Conservation (phyloP, 2,888 invertebrate genomes). For the Oscheius sp. region DNA sequence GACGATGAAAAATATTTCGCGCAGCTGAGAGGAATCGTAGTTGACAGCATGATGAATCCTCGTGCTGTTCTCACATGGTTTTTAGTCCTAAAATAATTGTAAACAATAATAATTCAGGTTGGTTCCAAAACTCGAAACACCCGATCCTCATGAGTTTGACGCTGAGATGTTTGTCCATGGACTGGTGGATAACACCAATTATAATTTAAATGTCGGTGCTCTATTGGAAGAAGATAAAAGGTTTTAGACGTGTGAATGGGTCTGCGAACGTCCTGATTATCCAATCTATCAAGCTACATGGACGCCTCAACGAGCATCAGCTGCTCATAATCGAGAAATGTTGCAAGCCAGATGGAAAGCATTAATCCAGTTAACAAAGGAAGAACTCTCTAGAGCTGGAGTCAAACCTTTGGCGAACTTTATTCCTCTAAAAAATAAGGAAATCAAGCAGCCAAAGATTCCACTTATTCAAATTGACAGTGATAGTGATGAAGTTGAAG, state of each 20-base stretch:
- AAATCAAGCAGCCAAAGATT: background rate
- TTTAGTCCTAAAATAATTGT: background rate
- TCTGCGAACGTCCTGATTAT: background rate
- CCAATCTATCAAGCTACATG: background rate
- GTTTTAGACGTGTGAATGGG: constrained; percentile 23
- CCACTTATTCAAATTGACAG: no score
- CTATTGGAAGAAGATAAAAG: background rate
- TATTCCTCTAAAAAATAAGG: background rate
- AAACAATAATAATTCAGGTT: background rate
- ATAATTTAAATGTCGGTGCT: constrained; percentile 13
- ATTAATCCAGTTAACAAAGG: background rate
- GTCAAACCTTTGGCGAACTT: background rate
- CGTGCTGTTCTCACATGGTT: constrained; percentile 16
- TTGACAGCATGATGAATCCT: constrained; percentile 1
- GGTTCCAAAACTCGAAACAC: constrained; percentile 10
- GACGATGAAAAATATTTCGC: constrained; percentile 18
- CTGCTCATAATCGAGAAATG: background rate
- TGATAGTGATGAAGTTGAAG: no score
- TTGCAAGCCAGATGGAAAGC: constrained; percentile 3
- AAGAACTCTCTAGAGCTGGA: constrained; percentile 4
- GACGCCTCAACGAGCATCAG: constrained; percentile 1
- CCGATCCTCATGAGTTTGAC: constrained; percentile 15
- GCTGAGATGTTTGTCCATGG: constrained; percentile 19
- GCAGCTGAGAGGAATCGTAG: background rate
- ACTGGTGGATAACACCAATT: constrained; percentile 1